A percentile compares a stretch with the other conserved stretches of the same genome.
Evolutionary conservation across 2,113 vertebrate species (phyloP).

Genomic region (Sylvietta virens): DNA sequence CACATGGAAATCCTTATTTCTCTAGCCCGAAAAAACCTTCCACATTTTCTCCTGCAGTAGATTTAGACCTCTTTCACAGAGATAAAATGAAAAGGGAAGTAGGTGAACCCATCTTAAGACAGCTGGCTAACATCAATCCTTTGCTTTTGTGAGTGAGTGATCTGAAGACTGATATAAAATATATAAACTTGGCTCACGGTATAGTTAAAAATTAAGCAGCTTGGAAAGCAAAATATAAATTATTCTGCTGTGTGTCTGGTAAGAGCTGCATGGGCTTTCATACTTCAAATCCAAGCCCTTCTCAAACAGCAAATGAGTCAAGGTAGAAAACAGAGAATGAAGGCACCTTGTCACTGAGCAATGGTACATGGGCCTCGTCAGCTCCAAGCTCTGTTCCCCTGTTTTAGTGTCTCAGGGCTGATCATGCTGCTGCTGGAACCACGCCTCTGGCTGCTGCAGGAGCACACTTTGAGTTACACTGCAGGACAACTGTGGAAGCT

Average conservation of each 20-base stretch:
- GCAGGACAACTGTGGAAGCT: background rate
- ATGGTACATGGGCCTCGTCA: background rate
- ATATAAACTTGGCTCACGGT: background rate
- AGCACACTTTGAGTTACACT: background rate
- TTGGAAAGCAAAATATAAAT: constrained; percentile 24
- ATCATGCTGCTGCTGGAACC: background rate
- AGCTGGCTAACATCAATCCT: background rate
- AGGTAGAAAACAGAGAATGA: background rate
- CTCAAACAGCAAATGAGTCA: background rate
- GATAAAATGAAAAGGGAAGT: background rate
- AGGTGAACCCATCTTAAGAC: background rate
- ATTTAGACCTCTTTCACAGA: background rate
- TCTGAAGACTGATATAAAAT: constrained; percentile 8
- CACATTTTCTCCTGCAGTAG: background rate
- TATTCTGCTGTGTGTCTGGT: background rate
- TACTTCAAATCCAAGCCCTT: background rate
- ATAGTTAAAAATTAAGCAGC: constrained; percentile 37
- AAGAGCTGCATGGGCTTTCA: background rate
- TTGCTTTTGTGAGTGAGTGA: background rate
- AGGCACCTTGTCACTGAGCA: background rate
- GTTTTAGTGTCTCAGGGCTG: background rate
- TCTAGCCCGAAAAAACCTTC: background rate
- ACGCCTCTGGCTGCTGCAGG: background rate
- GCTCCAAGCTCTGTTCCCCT: background rate
- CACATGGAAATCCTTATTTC: background rate